Evolutionary conservation across 2,888 invertebrate species (phyloP).

Genomic region (Laspeyria flexula): DNA sequence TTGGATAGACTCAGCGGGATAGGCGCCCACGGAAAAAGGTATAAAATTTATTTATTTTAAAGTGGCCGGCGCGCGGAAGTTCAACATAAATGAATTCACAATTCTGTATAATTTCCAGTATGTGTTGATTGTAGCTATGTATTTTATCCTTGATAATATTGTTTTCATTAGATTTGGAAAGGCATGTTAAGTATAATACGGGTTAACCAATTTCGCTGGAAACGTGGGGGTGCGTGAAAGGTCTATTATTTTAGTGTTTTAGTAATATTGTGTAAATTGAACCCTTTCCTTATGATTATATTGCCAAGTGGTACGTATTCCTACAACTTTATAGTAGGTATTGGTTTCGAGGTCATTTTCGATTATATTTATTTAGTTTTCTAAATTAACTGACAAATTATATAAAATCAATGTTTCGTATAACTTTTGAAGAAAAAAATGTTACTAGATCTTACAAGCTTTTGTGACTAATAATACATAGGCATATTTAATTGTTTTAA

Average conservation of each 20-base stretch:
- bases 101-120: constrained; percentile 8
- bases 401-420: no score
- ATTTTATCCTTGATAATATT: constrained; percentile 2
- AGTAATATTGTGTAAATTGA: constrained; percentile 4
- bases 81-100: constrained; percentile 26
- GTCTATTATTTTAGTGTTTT: constrained; percentile 4
- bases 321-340: not conserved
- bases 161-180: constrained; percentile 1
- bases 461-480: no score
- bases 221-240: constrained; percentile 5
- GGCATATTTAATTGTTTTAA: no score
- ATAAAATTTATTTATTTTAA: constrained; percentile 36
- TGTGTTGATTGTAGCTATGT: constrained; percentile 4
- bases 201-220: constrained; percentile 1
- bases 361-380: no score
- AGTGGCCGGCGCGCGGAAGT: constrained; percentile 13
- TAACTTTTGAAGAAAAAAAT: no score
- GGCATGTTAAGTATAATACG: constrained; percentile 2
- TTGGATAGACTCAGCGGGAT: constrained; percentile 38
- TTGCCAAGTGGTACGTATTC: not conserved
- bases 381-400: no score
- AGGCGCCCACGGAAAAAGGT: constrained; percentile 28
- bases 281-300: not conserved
- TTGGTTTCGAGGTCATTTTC: no score
- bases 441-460: no score